Evolutionary conservation across 2,797 vertebrate genomes (phyloP).

Genomic region (Pipistrellus pipistrellus): DNA sequence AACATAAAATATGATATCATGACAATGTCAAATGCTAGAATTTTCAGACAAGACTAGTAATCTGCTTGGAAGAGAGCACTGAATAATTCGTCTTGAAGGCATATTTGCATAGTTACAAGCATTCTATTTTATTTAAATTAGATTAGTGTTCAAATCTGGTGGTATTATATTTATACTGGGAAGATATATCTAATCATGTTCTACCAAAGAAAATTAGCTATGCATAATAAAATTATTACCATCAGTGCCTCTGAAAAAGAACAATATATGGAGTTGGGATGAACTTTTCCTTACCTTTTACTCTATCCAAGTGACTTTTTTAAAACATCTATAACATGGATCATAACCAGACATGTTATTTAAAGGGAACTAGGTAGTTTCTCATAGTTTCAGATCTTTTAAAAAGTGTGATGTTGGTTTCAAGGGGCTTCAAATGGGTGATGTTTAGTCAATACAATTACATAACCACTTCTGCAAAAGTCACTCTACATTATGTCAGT

Average conservation of each 20-base stretch:
- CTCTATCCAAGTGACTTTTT: not conserved
- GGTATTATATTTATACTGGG: not conserved
- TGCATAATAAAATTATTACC: not conserved
- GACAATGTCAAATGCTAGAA: not conserved
- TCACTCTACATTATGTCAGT: not conserved
- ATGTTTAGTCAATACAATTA: not conserved
- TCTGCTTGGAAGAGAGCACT: not conserved
- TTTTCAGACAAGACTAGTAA: not conserved
- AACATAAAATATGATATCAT: fast-evolving
- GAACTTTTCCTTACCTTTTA: not conserved
- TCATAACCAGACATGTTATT: not conserved
- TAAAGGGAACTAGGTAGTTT: not conserved
- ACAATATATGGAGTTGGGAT: not conserved
- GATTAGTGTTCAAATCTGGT: not conserved
- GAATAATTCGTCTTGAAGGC: not conserved
- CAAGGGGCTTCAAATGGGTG: not conserved
- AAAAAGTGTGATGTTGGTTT: not conserved
- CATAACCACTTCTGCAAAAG: not conserved
- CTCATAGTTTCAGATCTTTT: constrained; percentile 8
- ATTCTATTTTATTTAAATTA: not conserved
- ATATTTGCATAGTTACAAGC: not conserved
- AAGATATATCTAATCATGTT: not conserved
- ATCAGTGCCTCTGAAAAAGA: not conserved
- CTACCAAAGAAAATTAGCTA: not conserved
- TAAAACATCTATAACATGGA: not conserved